These are phyloP conservation scores for Pristionchus mayeri DNA, from an alignment of 2,888 invertebrate genomes.

Conservation along the genomic window DNA sequence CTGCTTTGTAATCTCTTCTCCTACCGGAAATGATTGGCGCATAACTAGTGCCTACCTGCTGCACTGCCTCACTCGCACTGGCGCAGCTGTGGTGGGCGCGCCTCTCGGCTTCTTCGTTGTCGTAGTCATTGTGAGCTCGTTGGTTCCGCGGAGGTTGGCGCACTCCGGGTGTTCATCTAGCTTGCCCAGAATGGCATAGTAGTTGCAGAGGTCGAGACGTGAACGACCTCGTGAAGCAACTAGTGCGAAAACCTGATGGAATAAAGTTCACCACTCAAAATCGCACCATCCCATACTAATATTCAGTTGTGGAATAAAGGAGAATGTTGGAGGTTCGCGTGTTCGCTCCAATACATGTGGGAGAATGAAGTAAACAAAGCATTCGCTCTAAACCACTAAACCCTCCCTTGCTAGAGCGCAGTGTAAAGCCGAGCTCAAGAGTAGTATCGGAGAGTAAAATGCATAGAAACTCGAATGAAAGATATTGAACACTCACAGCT, in stretches of 20 bases:
- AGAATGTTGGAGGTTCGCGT: too few relatives aligned
- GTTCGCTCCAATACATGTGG: background rate
- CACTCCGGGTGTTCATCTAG: slow-evolving; percentile 72
- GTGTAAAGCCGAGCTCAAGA: background rate
- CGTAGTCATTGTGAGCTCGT: background rate
- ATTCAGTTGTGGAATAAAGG: too few relatives aligned
- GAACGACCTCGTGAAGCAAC: background rate
- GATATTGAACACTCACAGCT: background rate
- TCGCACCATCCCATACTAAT: too few relatives aligned
- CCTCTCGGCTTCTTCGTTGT: slow-evolving; percentile 4
- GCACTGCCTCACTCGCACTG: background rate
- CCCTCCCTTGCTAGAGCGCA: background rate
- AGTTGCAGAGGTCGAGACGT: slow-evolving; percentile 65
- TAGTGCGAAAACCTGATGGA: background rate
- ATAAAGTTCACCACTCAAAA: background rate
- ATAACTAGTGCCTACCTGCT: background rate
- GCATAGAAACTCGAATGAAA: too few relatives aligned
- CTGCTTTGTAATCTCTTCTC: too few relatives aligned
- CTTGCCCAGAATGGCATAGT: slow-evolving; percentile 66
- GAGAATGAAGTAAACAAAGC: background rate
- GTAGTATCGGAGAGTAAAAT: background rate
- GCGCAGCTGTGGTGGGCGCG: background rate
- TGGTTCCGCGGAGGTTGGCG: background rate
- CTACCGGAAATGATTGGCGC: too few relatives aligned
- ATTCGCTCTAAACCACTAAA: background rate